Percentiles rank a stretch among this genome's conserved stretches.
phyloP scores from a whole-genome alignment of 2,888 invertebrate genomes.

The Hyppa rectilinea region DNA sequence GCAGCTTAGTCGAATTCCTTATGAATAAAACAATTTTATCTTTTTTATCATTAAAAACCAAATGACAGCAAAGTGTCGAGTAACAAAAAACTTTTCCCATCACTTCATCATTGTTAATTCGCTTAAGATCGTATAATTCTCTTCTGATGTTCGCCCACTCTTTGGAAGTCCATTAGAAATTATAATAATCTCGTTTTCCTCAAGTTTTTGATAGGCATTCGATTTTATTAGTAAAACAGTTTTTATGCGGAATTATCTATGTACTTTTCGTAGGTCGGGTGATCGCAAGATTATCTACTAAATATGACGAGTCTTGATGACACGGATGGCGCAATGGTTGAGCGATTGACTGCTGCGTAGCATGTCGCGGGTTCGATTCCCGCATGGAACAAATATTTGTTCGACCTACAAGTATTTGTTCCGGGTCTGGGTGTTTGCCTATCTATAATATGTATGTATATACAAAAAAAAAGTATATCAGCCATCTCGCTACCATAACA shows the following conservation, averaged over 20 bases:
- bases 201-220: conserved; percentile 27
- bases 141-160: conserved; percentile 34
- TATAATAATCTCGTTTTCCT: conserved; percentile 33
- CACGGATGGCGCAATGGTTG: too few relatives aligned
- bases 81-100: conserved; percentile 34
- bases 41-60: conserved; percentile 10
- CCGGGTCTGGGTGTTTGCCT: too few relatives aligned
- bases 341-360: too few relatives aligned
- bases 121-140: conserved; percentile 46
- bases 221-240: conserved; percentile 8
- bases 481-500: too few relatives aligned
- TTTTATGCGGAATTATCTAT: not conserved
- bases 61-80: conserved; percentile 14
- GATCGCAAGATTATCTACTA: too few relatives aligned
- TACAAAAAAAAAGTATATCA: too few relatives aligned
- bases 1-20: not conserved
- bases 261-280: too few relatives aligned
- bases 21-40: conserved; percentile 1
- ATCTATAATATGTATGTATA: too few relatives aligned
- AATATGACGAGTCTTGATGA: too few relatives aligned
- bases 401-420: too few relatives aligned
- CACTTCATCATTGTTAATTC: conserved; percentile 47
- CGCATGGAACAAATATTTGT: too few relatives aligned
- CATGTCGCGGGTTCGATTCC: too few relatives aligned
- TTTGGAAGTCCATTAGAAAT: conserved; percentile 52